A percentile compares a stretch with the other conserved stretches of the same genome.
These are phyloP conservation scores for Semicossyphus pulcher DNA, from an alignment of 2,113 vertebrate genomes.

Conservation along the genomic window DNA sequence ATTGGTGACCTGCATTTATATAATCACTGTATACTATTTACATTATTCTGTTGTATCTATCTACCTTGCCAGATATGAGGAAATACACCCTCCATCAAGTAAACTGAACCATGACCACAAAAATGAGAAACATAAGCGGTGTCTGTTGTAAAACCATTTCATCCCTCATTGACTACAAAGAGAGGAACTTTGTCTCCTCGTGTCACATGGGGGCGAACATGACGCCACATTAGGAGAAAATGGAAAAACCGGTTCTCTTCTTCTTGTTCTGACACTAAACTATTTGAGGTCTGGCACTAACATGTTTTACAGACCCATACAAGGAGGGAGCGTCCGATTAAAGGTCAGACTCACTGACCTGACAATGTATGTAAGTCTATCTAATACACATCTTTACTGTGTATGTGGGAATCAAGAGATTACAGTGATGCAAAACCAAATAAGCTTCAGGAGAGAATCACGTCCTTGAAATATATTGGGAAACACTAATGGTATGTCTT, in stretches of 20 bases:
- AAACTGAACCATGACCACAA: background rate
- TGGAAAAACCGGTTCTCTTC: too few species aligned
- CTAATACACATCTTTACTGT: too few species aligned
- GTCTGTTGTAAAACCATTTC: background rate
- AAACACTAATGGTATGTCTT: background rate
- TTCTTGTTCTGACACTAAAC: too few species aligned
- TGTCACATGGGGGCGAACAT: background rate
- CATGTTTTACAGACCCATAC: background rate
- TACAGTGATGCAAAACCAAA: too few species aligned
- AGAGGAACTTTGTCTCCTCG: background rate
- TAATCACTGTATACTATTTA: too few species aligned
- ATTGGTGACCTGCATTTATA: too few species aligned
- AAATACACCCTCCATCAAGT: background rate
- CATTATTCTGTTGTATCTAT: too few species aligned
- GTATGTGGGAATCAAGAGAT: too few species aligned
- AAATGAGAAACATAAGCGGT: background rate
- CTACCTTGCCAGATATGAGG: too few species aligned
- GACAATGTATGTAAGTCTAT: too few species aligned
- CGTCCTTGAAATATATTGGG: background rate
- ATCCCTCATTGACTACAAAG: constrained; percentile 1
- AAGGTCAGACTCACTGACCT: background rate
- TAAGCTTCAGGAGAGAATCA: background rate
- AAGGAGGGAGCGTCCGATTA: background rate
- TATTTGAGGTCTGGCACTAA: too few species aligned
- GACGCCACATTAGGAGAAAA: background rate